A percentile compares a stretch with the other conserved stretches of the same genome.
Evolutionary conservation across 1,140 invertebrate species (phyloP).

Genomic region (Charaxes varanes): DNA sequence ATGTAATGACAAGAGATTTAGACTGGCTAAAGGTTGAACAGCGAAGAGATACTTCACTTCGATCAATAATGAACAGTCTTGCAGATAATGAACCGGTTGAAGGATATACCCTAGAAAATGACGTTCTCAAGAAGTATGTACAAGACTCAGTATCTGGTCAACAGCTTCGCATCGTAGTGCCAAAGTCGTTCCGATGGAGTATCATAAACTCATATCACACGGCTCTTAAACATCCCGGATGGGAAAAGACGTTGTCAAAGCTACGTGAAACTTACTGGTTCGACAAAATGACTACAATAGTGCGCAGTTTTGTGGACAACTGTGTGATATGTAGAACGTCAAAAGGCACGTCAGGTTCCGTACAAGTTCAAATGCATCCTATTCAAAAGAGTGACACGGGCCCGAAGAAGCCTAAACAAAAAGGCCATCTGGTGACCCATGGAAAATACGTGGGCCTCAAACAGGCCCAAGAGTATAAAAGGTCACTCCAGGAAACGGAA

Average conservation of each 20-base stretch:
- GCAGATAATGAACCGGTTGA: neutral
- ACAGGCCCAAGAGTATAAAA: too few relatives aligned
- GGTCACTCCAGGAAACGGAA: too few relatives aligned
- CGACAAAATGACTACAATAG: slow-evolving; percentile 21
- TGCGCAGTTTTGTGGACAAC: slow-evolving; percentile 24
- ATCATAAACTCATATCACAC: slow-evolving; percentile 28
- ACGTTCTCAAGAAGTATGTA: slow-evolving; percentile 9
- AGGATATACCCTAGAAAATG: slow-evolving; percentile 3
- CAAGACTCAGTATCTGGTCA: slow-evolving; percentile 4
- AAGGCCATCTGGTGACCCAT: too few relatives aligned
- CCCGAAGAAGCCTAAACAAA: too few relatives aligned
- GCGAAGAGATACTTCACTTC: slow-evolving; percentile 3
- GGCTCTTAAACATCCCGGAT: slow-evolving; percentile 24
- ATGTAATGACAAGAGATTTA: slow-evolving; percentile 10
- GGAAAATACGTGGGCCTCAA: too few relatives aligned
- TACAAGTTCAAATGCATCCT: slow-evolving; percentile 28
- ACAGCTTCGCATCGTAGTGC: too few relatives aligned
- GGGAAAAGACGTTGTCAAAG: slow-evolving; percentile 31
- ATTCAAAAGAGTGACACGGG: too few relatives aligned
- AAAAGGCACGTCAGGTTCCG: slow-evolving; percentile 25
- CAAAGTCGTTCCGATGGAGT: slow-evolving; percentile 29
- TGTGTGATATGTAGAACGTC: slow-evolving; percentile 25
- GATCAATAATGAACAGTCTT: slow-evolving; percentile 7
- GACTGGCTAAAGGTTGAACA: slow-evolving; percentile 14
- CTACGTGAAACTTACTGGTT: slow-evolving; percentile 29